A percentile compares a stretch with the other conserved stretches of the same genome.
Conservation (phyloP, 2,113 vertebrate genomes). For the Calyptommatus sinebrachiatus region DNA sequence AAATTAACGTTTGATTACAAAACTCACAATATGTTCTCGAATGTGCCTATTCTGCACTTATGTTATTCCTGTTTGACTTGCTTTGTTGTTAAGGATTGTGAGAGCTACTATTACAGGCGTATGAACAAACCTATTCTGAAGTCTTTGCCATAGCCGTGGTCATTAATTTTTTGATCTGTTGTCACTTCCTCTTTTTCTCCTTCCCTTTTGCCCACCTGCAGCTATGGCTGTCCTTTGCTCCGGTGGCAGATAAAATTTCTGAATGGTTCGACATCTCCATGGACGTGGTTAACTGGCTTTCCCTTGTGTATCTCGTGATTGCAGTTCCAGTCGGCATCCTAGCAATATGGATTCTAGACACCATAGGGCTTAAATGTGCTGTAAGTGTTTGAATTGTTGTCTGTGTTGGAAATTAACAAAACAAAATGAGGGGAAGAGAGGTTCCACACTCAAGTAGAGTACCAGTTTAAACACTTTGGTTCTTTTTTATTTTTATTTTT, state of each 20-base stretch:
- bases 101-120: background rate
- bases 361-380: constrained; percentile 79
- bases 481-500: too few species aligned
- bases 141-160: too few species aligned
- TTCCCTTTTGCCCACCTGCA: constrained; percentile 46
- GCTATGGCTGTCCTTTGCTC: constrained; percentile 93
- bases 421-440: too few species aligned
- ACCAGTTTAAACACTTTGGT: too few species aligned
- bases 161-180: background rate
- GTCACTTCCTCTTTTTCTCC: constrained; percentile 17
- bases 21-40: background rate
- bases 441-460: too few species aligned
- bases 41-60: background rate
- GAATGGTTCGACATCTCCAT: constrained; percentile 69
- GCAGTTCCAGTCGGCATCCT: constrained; percentile 81
- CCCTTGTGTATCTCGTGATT: constrained; percentile 84
- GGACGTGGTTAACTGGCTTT: constrained; percentile 84
- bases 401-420: too few species aligned
- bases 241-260: constrained; percentile 82
- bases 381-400: constrained; percentile 66
- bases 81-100: background rate
- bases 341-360: constrained; percentile 91
- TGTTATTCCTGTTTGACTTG: background rate
- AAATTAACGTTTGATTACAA: background rate
- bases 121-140: too few species aligned